Conservation (phyloP, 2,113 vertebrate species). For the Ranitomeya imitator region DNA sequence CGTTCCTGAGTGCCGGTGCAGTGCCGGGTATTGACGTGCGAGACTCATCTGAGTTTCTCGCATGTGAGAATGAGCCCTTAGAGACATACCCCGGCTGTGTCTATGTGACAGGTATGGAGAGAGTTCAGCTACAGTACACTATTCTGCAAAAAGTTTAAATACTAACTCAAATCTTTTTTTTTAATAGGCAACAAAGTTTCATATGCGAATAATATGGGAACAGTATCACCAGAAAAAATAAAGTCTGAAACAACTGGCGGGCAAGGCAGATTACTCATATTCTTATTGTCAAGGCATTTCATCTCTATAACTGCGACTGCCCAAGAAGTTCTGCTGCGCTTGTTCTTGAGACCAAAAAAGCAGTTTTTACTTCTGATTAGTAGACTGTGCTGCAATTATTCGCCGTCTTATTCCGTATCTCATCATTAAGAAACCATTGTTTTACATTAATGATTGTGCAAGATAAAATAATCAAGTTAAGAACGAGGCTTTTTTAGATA, state of each 20-base stretch:
- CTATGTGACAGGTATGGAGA: too few species aligned
- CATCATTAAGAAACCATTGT: neutral
- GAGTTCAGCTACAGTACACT: too few species aligned
- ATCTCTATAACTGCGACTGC: slow-evolving; percentile 51
- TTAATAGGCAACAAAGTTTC: neutral
- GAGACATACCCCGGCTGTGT: too few species aligned
- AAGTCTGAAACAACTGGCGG: slow-evolving; percentile 59
- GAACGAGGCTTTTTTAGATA: neutral
- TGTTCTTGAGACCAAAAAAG: slow-evolving; percentile 33
- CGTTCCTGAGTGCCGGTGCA: too few species aligned
- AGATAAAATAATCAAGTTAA: neutral
- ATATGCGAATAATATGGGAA: slow-evolving; percentile 51
- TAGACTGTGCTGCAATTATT: slow-evolving; percentile 15
- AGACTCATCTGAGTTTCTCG: too few species aligned
- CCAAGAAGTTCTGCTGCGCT: slow-evolving; percentile 56
- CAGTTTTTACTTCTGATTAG: neutral
- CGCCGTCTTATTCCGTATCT: neutral
- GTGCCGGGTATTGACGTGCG: too few species aligned
- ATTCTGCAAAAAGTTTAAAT: neutral
- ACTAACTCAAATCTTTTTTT: neutral
- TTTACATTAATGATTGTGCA: neutral
- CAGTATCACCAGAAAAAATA: slow-evolving; percentile 59
- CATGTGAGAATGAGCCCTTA: too few species aligned
- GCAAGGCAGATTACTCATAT: slow-evolving; percentile 55
- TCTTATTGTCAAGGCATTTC: slow-evolving; percentile 51